Percentiles rank a stretch among this genome's conserved stretches.
Conservation (phyloP, 2,888 invertebrate genomes). For the Apamea epomidion region DNA sequence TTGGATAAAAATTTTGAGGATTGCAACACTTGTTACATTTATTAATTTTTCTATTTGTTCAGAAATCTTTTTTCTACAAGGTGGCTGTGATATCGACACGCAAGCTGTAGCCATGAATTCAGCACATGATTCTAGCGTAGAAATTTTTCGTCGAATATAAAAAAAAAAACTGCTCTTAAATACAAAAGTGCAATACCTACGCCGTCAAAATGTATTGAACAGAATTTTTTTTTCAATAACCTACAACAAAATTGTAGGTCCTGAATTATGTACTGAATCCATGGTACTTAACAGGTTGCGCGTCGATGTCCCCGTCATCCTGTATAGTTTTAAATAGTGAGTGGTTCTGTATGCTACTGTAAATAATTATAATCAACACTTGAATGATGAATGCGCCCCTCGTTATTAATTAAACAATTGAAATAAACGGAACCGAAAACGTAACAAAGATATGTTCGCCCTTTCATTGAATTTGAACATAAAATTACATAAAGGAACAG, state of each 20-base stretch:
- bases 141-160: no score
- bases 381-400: background rate
- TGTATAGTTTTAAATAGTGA: background rate
- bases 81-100: background rate
- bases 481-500: constrained; percentile 49
- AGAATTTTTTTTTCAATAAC: no score
- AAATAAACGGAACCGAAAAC: constrained; percentile 22
- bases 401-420: constrained; percentile 9
- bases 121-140: background rate
- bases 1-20: constrained; percentile 2
- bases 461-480: constrained; percentile 37
- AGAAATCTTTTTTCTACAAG: background rate
- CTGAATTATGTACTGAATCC: background rate
- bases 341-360: background rate
- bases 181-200: no score
- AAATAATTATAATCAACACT: background rate
- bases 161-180: no score
- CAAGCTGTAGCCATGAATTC: background rate
- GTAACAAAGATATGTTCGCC: constrained; percentile 18
- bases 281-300: background rate
- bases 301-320: background rate
- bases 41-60: background rate
- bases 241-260: no score
- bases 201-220: no score
- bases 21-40: background rate